Evolutionary conservation across 30 jellyfish, hydroid and myxozoan genomes (phyloP).

Genomic region (Aurelia coerulea): DNA sequence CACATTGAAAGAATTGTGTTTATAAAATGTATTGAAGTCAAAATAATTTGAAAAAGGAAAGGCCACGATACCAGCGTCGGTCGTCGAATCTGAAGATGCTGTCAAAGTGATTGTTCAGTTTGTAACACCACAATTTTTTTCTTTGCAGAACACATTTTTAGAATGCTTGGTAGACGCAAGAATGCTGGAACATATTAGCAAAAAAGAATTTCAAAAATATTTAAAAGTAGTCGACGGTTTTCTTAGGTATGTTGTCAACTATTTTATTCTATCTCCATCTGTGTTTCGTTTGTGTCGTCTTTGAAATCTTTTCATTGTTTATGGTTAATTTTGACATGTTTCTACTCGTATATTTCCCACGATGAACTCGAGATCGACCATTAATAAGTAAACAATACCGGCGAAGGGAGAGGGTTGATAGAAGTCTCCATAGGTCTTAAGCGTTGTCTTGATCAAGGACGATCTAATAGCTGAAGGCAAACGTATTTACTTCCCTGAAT

Average conservation of each 20-base stretch:
- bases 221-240: constrained; percentile 90
- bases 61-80: too few relatives aligned
- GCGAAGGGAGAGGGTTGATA: too few relatives aligned
- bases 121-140: background rate
- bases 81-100: too few relatives aligned
- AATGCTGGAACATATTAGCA: constrained; percentile 89
- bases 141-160: constrained; percentile 75
- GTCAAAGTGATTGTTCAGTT: background rate
- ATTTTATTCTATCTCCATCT: background rate
- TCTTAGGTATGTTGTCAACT: constrained; percentile 73
- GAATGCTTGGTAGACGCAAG: constrained; percentile 95
- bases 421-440: too few relatives aligned
- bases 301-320: background rate
- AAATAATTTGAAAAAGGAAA: too few relatives aligned
- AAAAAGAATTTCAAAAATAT: constrained; percentile 87
- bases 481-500: too few relatives aligned
- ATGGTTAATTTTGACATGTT: background rate
- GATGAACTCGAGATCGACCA: too few relatives aligned
- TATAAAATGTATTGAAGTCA: too few relatives aligned
- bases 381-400: too few relatives aligned
- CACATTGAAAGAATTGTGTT: too few relatives aligned
- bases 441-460: too few relatives aligned
- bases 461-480: too few relatives aligned
- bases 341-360: background rate
- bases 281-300: background rate